Base-by-base conservation (phyloP, 2,888 invertebrate genomes). In the Drosophila pseudotakahashii region DNA sequence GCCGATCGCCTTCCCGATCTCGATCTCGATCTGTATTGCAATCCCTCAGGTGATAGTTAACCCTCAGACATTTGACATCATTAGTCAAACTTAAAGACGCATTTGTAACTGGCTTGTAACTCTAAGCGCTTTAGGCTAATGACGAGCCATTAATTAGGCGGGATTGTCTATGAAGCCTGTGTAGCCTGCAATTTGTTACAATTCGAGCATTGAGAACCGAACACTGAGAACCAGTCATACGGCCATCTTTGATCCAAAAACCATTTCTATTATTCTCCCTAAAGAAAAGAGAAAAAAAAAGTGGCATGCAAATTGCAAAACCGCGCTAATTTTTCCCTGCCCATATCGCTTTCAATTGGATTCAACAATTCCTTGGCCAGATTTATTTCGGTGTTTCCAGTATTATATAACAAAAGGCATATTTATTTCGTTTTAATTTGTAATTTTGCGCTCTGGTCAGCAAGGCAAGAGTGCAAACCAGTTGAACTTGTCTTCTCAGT, bases 351-450 rank as follows among this genome's bases (percentile, higher is more conserved):
- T 84, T 85, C 84, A 84, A 54, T 71, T 60, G 55, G 34, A 47
- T 7, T 47, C 51, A 78, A 68, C 55, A 63, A 53, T 55, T 50
- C 50, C 47, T 36, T 36, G 37, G 55, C 58, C 14, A 51, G 70
- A 50, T 73, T 64, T 61, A 55, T 60, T 64, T 50, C 37, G 62
- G 44, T 71, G 53, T 60, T 61, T 32, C 57, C 42, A 73, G 73
- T 75, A 69, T 81, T 79, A 71, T 76, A 70, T 63, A 80, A 82
- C 81, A 86, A 83, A 83, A 79, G 79, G 81, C 76, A 73, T 81
- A 85, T 85, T 85, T 85, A 85, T 85, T 85, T 85, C 84, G 72
- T 84, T 85, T 85, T 85, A 85, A 85, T 85, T 85, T 85, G 84
- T 85, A 85, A 85, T 85, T 85, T 85, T 75, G 87, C 81, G 84